These are phyloP conservation scores for Metaphire vulgaris DNA, from an alignment of 1,140 invertebrate genomes.

Conservation along the genomic window DNA sequence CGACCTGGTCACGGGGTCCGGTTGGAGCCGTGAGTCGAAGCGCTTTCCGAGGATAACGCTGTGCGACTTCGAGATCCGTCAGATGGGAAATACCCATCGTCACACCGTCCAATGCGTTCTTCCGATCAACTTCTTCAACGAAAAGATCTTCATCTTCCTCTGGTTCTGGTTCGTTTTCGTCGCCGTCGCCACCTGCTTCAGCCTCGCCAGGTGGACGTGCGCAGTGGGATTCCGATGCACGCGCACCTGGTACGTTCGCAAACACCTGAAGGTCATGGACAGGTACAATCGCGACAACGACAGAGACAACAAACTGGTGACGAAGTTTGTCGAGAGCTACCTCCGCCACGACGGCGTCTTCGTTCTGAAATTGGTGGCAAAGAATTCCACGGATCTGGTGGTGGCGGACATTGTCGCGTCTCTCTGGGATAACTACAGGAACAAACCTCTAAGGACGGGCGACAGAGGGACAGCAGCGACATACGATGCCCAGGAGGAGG, in stretches of 20 bases:
- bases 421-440: conserved; percentile 39
- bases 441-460: conserved; percentile 19
- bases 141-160: conserved; percentile 58
- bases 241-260: conserved; percentile 48
- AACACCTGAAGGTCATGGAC: conserved; percentile 45
- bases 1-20: conserved; percentile 32
- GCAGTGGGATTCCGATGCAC: conserved; percentile 32
- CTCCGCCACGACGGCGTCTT: conserved; percentile 34
- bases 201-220: conserved; percentile 47
- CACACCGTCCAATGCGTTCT: conserved; percentile 57
- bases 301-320: conserved; percentile 25
- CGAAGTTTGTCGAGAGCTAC: conserved; percentile 32
- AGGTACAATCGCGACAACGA: conserved; percentile 27
- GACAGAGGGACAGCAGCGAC: no score
- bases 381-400: conserved; percentile 32
- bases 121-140: conserved; percentile 58
- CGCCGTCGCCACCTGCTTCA: conserved; percentile 51
- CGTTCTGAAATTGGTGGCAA: conserved; percentile 31
- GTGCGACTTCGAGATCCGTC: conserved; percentile 57
- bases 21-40: conserved; percentile 30
- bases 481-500: not conserved
- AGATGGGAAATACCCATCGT: conserved; percentile 53
- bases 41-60: conserved; percentile 56
- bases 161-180: conserved; percentile 59
- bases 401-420: conserved; percentile 38